Base-by-base conservation (phyloP, 2,888 invertebrate species). In the Chaetogeoica ovagalla region DNA sequence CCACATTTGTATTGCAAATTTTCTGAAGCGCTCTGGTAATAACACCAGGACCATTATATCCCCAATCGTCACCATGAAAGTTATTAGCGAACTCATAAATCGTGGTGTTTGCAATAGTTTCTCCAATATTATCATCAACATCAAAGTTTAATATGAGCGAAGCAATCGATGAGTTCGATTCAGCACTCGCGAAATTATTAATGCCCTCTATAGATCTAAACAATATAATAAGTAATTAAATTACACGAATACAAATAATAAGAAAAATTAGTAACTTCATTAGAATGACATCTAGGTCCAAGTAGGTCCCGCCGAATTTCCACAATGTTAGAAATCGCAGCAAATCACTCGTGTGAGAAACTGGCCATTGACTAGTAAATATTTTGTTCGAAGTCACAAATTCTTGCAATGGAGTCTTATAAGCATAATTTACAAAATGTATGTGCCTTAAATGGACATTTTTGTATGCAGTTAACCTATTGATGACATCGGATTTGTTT, bases 261-360 rank as follows among this genome's bases (percentile, higher is more conserved):
- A 37, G 52, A n/a, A n/a, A 57, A 37, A 3, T 6, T 11, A 85
- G 85, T 86, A 83, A 88, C 87, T 85, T 86, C 30, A 89, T 88
- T 5, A 93, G 90, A 19, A 94, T 88, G 4, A 93, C 90, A 85
- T 94, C 94, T 83, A 92, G 86, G 84, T 94, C 94, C 74, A 94
- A 85, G 85, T 93, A 94, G 72, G 93, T 90, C 0, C 94, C 94
- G 17, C 93, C 92, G 85, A 89, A 93, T 84, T 91, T 93, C 89
- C 91, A 93, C 7, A 94, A 86, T 0, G 91, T 90, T 69, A 91
- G 84, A 84, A 89, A 91, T 83, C 92, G 86, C 19, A 92, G 86
- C 3, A 91, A 87, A 84, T 92, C 92, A 69, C 91, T 90, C 66
- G 90, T n/a, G n/a, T 92, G 91, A 48, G 89, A 89, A 63, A 87